Percentiles rank a stretch among this genome's conserved stretches.
Evolutionary conservation across 2,113 vertebrate genomes (phyloP).

Genomic region (Podocnemis expansa): DNA sequence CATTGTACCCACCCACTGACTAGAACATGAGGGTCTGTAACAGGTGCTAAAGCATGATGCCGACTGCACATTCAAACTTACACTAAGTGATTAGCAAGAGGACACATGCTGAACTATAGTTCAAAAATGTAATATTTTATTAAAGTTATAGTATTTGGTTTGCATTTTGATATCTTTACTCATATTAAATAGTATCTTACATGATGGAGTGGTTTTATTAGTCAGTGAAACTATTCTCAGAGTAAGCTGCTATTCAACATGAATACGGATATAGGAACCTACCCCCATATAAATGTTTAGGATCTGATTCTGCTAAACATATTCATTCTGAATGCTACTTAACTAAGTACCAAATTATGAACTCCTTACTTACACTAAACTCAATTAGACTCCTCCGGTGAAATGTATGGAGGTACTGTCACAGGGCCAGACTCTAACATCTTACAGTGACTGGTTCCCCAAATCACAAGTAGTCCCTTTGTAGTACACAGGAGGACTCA

Average conservation of each 20-base stretch:
- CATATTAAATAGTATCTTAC: not conserved
- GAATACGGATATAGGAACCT: not conserved
- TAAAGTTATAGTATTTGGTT: not conserved
- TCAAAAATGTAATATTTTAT: not conserved
- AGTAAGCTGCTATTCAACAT: not conserved
- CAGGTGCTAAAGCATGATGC: too few relatives aligned
- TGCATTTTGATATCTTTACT: not conserved
- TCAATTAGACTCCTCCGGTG: not conserved
- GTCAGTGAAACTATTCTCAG: not conserved
- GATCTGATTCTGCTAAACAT: not conserved
- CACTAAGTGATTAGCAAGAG: too few relatives aligned
- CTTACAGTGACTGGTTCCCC: not conserved
- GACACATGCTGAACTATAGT: not conserved
- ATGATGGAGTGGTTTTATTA: not conserved
- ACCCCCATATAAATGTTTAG: not conserved
- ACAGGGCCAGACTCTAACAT: not conserved
- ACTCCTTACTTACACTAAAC: not conserved
- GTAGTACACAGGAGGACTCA: not conserved
- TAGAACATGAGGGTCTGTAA: too few relatives aligned
- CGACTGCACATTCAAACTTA: too few relatives aligned
- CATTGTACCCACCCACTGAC: not conserved
- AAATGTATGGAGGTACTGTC: not conserved
- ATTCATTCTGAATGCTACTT: not conserved
- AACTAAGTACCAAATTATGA: not conserved
- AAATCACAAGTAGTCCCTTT: not conserved